Evolutionary conservation across 2,113 vertebrate species (phyloP), one percentile per base, ranked within the genome.

Genomic region (Willisornis vidua): DNA sequence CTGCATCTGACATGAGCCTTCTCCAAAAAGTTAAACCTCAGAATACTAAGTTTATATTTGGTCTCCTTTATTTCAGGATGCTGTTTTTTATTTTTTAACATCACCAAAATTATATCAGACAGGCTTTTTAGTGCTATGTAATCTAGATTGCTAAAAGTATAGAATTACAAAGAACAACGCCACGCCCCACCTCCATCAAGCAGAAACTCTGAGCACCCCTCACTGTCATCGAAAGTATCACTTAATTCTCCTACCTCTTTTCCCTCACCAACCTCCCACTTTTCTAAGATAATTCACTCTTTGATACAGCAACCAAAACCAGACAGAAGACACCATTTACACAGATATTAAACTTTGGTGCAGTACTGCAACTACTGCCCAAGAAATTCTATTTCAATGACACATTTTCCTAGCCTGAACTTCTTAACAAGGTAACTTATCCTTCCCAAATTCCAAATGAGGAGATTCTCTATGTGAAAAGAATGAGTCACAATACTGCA

Each of bases 401-500:
- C 33, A 65, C 8, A 19, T 46, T 67, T 75, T 51, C 24, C 49
- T 66, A 75, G 41, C 14, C 37, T 82, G 20, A 83, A 45, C 19
- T 54, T 41, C 13, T 61, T 76, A 72, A 68, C 17, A 71, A 85
- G 51, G 26, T 55, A 76, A 65, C 24, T 74, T 67, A 66, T 5
- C 22, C 49, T 61, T 51, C 55, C 81, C 55, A 74, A 94, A 67
- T 23, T 75, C 25, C 54, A 67, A 51, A 80, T 46, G 6, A 85
- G 12, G 3, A 7, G 6, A 46, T 70, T 86, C 31, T 93, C 65
- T 52, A 52, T 25, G 67, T 45, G 7, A 62, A 83, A 96, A 95
- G 35, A 97, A 96, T 59, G 78, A 96, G 55, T 80, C 90, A 65
- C 67, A 90, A 87, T 84, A 83, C 78, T 93, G 46, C 89, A 93